Conservation (phyloP, 2,888 invertebrate genomes). For the Dioctria linearis region DNA sequence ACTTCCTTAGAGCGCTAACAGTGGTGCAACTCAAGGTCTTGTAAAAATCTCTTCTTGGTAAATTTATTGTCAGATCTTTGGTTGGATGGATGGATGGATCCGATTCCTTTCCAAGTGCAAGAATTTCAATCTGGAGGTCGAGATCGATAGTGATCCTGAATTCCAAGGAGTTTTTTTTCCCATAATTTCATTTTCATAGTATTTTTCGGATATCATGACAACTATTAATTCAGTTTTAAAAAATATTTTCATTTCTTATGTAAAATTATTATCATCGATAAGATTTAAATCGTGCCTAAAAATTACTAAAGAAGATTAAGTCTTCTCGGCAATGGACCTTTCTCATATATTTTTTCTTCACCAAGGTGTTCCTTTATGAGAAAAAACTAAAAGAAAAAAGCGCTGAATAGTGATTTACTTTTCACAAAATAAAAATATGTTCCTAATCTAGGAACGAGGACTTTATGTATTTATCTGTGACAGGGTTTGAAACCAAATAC, state of each 20-base stretch:
- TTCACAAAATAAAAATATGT: not conserved
- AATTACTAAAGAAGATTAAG: not conserved
- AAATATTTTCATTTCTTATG: too few relatives aligned
- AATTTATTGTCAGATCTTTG: constrained; percentile 24
- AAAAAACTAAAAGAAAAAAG: not conserved
- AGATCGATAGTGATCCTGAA: too few relatives aligned
- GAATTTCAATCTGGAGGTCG: too few relatives aligned
- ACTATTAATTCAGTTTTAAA: too few relatives aligned
- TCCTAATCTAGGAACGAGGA: constrained; percentile 14
- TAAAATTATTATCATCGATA: too few relatives aligned
- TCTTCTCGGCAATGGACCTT: not conserved
- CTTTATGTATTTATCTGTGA: not conserved
- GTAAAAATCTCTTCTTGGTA: not conserved
- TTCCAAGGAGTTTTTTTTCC: too few relatives aligned
- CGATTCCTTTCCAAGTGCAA: not conserved
- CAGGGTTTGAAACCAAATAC: not conserved
- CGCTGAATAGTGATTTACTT: not conserved
- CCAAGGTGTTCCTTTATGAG: too few relatives aligned
- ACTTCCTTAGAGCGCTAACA: not conserved
- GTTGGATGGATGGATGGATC: too few relatives aligned
- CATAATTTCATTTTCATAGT: too few relatives aligned
- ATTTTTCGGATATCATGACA: too few relatives aligned
- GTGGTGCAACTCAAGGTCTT: not conserved
- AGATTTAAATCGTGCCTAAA: not conserved
- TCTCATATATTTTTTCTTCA: not conserved